Evolutionary conservation across 2,888 invertebrate genomes (phyloP).

Genomic region (Brachynemurus nebulosus): DNA sequence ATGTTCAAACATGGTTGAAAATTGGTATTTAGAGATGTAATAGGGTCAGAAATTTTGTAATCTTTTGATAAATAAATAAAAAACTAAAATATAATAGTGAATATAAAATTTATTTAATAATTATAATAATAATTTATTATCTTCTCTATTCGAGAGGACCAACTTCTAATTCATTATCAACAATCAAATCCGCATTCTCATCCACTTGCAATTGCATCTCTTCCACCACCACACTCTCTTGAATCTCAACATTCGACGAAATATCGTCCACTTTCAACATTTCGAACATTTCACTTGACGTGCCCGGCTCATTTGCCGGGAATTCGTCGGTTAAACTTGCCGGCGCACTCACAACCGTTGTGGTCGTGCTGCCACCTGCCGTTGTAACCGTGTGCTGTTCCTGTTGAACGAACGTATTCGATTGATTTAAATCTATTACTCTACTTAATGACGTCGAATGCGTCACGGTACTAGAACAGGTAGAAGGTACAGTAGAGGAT

Average conservation of each 20-base stretch:
- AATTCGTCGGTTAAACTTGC: too few relatives aligned
- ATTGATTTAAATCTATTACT: conserved; percentile 4
- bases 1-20: too few relatives aligned
- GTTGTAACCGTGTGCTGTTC: neutral
- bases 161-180: conserved; percentile 1
- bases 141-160: neutral
- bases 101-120: too few relatives aligned
- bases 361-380: neutral
- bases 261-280: conserved; percentile 3
- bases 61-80: too few relatives aligned
- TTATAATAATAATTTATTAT: too few relatives aligned
- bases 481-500: neutral
- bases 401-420: conserved; percentile 3
- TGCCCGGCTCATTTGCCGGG: too few relatives aligned
- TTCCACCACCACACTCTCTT: neutral
- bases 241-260: neutral
- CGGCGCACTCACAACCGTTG: neutral
- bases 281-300: neutral
- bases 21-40: too few relatives aligned
- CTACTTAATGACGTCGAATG: neutral
- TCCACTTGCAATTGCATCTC: neutral
- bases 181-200: neutral
- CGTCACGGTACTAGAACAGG: neutral
- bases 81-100: too few relatives aligned
- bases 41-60: too few relatives aligned